Evolutionary conservation across 2,797 vertebrate genomes (phyloP).

Genomic region (Myotis findleyi): DNA sequence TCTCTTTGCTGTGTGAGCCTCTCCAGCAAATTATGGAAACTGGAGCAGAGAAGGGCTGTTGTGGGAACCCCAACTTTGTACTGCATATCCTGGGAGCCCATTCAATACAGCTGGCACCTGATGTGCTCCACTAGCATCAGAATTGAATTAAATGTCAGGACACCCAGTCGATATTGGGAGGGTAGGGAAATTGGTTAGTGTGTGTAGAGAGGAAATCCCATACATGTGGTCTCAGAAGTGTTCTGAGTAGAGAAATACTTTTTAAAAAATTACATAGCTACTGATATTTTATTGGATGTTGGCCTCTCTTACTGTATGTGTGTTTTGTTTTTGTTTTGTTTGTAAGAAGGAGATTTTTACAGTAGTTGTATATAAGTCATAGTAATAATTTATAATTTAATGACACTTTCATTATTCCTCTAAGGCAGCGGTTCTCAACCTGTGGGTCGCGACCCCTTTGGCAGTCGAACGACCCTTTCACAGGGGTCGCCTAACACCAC

Average conservation of each 20-base stretch:
- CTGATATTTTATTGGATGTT: background rate
- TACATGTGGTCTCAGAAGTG: background rate
- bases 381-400: background rate
- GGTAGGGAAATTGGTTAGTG: background rate
- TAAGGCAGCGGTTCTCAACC: background rate
- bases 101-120: background rate
- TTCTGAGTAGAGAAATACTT: background rate
- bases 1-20: background rate
- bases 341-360: background rate
- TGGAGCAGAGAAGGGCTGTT: background rate
- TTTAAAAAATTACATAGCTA: background rate
- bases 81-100: background rate
- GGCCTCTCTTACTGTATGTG: background rate
- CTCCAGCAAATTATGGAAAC: background rate
- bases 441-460: too few relatives aligned
- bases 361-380: background rate
- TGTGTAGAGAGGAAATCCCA: background rate
- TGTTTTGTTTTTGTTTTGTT: background rate
- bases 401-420: background rate
- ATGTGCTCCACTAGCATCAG: background rate
- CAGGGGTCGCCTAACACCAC: too few relatives aligned
- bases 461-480: too few relatives aligned
- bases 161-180: background rate
- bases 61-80: background rate
- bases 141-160: background rate